Base-by-base conservation (phyloP, 2,113 vertebrate species). In the Gadus macrocephalus region DNA sequence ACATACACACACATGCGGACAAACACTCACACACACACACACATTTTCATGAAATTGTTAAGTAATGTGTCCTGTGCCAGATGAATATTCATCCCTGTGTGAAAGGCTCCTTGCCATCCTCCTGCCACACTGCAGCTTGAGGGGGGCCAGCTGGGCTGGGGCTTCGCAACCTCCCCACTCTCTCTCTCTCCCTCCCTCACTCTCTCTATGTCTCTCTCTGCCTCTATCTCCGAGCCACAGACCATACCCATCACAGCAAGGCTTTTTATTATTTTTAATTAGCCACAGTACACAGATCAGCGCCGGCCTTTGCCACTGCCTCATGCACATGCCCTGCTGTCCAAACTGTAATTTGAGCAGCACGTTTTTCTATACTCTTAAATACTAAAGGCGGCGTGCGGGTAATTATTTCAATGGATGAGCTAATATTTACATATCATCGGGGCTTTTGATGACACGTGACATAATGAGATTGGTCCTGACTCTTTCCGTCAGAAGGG, bases 121-220 rank as follows among this genome's bases (percentile, higher is more conserved):
- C 19, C n/a, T 71, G 64, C 64, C 64, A 70, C 20, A 1, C 59
- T 81, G 77, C 71, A 75, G 78, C 68, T 78, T 19, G 55, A 74
- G 70, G 74, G 70, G 66, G 61, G 64, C 63, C 78, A 82, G 78
- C 74, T 83, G 72, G 72, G 35, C 69, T 68, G 71, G 73, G 77
- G 77, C 81, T 70, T 67, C 31, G 4, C 77, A 78, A 70, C 28
- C 42, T 72, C 31, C 8, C 1, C 20, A 1, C 20, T 14, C 42
- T 14, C 42, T 9, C 42, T 42, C 38, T 11, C 38, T 11, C 38
- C 20, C 20, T 20, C 20, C 20, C 20, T 20, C 20, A 20, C 38
- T 42, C 38, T 42, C 38, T 42, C 11, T 42, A 42, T 42, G 38
- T 42, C 38, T 64, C 61, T 78, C 38, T 42, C 38, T 42, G 6